Evolutionary conservation across 2,113 vertebrate genomes (phyloP).

Genomic region (Oceanites oceanicus): DNA sequence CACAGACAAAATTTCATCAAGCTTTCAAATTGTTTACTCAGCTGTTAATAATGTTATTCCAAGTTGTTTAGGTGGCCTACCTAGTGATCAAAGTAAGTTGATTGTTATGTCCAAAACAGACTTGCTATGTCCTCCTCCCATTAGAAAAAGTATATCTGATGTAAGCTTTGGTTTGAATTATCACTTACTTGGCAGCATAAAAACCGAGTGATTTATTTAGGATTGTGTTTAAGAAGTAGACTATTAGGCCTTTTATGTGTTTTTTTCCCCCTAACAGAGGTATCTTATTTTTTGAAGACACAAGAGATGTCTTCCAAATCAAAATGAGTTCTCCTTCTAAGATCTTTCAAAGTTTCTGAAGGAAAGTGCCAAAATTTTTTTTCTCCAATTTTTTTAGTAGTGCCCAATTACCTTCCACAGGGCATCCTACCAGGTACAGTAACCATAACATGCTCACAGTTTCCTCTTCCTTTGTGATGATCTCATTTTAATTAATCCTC

Average conservation of each 20-base stretch:
- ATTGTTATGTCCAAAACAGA: neutral
- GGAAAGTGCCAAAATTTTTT: neutral
- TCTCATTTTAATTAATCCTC: neutral
- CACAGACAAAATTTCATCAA: neutral
- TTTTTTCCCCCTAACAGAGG: neutral
- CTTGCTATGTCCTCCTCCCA: neutral
- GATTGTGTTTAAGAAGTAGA: neutral
- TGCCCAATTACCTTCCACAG: neutral
- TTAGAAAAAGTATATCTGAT: neutral
- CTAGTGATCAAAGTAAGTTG: neutral
- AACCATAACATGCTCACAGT: neutral
- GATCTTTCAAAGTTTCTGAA: neutral
- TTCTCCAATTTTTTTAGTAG: neutral
- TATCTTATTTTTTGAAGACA: neutral
- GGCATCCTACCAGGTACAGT: neutral
- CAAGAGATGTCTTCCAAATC: neutral
- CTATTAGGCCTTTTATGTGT: neutral
- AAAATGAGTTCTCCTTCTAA: neutral
- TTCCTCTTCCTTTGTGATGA: neutral
- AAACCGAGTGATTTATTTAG: neutral
- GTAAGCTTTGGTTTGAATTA: neutral
- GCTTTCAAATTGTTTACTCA: neutral
- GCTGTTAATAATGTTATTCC: neutral
- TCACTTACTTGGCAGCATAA: neutral
- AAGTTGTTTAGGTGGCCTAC: neutral